phyloP scores from a whole-genome alignment of 2,113 vertebrate genomes.

The Plestiodon gilberti region DNA sequence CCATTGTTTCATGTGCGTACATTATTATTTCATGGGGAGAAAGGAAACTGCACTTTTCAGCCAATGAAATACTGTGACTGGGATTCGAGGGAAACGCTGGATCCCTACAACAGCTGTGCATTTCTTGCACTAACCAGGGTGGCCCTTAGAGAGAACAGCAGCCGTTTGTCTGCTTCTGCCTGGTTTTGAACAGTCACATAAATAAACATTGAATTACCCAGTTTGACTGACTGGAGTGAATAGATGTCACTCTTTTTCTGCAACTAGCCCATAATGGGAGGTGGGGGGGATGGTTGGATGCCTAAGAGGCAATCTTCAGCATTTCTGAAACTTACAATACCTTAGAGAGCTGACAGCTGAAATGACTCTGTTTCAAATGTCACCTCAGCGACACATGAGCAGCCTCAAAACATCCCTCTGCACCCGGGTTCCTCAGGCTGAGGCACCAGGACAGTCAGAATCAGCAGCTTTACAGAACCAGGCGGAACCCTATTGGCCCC shows the following conservation, averaged over 20 bases:
- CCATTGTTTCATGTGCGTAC: no score
- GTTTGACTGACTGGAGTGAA: background rate
- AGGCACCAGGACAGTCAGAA: no score
- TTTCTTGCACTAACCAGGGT: background rate
- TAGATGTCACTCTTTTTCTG: background rate
- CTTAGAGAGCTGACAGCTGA: no score
- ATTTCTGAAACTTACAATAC: no score
- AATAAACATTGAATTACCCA: background rate
- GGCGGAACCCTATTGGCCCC: no score
- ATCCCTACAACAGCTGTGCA: background rate
- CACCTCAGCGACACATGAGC: no score
- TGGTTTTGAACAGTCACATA: background rate
- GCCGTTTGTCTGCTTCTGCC: background rate
- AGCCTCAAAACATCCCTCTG: no score
- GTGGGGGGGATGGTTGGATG: background rate
- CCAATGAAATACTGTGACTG: background rate
- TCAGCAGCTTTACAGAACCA: no score
- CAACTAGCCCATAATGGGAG: background rate
- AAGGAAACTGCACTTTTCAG: background rate
- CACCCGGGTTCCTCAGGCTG: no score
- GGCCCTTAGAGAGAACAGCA: no score
- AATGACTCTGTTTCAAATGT: no score
- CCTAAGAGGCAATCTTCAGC: background rate
- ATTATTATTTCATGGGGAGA: no score
- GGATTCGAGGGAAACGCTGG: background rate